Percentiles rank a stretch among this genome's conserved stretches.
Conservation (phyloP, 1,140 invertebrate genomes). For the Euura saliciscinereae region DNA sequence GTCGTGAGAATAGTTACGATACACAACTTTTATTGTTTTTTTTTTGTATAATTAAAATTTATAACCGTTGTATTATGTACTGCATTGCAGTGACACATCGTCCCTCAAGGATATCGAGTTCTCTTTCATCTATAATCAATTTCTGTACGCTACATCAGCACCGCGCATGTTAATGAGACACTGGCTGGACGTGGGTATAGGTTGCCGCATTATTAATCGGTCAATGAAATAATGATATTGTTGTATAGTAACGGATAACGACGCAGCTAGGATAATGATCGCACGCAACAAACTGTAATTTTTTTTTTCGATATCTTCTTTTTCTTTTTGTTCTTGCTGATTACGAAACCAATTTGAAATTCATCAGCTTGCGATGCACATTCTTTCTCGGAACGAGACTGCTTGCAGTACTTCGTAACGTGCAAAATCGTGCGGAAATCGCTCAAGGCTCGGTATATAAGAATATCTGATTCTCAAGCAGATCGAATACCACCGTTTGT, state of each 20-base stretch:
- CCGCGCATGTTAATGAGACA: neutral
- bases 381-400: neutral
- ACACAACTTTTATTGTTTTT: neutral
- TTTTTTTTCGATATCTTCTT: neutral
- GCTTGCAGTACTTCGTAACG: neutral
- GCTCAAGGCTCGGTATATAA: neutral
- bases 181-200: neutral
- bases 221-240: neutral
- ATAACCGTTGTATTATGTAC: neutral
- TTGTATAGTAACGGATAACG: neutral
- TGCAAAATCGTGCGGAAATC: neutral
- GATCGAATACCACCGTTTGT: neutral
- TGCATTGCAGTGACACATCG: neutral
- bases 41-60: neutral
- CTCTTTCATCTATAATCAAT: neutral
- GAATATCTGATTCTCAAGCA: neutral
- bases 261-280: neutral
- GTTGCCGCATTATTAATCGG: neutral
- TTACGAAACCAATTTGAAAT: neutral
- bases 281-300: neutral
- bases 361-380: neutral
- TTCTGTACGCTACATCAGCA: neutral
- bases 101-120: conserved; percentile 4
- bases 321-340: neutral
- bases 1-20: neutral